These are phyloP conservation scores for Strix uralensis DNA, from an alignment of 2,113 vertebrate species.

Conservation along the genomic window DNA sequence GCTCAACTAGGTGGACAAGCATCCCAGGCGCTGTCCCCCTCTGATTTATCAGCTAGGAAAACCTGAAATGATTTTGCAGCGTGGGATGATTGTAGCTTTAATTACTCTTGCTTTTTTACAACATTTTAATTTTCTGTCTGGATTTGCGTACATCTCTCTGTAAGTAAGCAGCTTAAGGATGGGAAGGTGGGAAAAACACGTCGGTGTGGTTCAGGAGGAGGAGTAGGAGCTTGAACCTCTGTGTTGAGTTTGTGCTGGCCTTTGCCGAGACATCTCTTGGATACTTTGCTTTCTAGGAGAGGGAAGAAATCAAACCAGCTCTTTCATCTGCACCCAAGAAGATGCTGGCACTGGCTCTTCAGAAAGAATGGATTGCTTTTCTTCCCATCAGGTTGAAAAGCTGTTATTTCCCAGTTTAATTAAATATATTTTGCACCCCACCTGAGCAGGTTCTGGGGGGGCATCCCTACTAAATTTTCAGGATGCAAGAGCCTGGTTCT, in stretches of 20 bases:
- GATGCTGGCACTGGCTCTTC: not conserved
- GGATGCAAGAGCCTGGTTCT: not conserved
- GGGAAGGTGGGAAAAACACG: not conserved
- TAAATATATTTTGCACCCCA: not conserved
- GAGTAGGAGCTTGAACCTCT: not conserved
- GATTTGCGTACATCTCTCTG: not conserved
- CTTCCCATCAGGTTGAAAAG: not conserved
- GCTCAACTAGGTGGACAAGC: not conserved
- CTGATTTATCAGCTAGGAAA: not conserved
- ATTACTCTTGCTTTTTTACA: not conserved
- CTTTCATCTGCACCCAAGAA: not conserved
- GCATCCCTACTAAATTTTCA: not conserved
- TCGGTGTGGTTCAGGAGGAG: not conserved
- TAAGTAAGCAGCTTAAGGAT: not conserved
- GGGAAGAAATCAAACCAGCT: not conserved
- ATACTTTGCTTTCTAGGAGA: not conserved
- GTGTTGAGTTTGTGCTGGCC: not conserved
- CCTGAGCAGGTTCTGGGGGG: not conserved
- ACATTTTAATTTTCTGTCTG: not conserved
- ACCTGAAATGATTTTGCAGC: not conserved
- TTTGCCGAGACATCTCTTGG: not conserved
- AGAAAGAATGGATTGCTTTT: not conserved
- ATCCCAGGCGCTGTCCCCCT: accelerated
- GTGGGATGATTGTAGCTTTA: not conserved
- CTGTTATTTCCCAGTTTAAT: not conserved